phyloP scores from a whole-genome alignment of 2,113 vertebrate genomes.

The Grantiella picta region DNA sequence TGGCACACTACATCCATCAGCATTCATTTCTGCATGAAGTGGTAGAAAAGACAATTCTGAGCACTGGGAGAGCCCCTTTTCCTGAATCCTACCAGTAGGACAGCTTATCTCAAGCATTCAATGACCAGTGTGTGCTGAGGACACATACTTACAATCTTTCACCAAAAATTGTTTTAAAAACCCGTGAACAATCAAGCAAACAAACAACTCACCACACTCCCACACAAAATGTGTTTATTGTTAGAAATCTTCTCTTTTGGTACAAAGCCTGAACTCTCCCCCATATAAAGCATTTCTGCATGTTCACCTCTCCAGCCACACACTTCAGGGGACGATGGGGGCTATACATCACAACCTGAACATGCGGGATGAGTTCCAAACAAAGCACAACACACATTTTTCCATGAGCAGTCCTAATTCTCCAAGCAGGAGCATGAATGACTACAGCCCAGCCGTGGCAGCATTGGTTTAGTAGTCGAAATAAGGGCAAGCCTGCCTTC shows the following conservation, averaged over 20 bases:
- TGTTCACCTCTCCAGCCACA: constrained; percentile 30
- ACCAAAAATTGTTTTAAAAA: constrained; percentile 7
- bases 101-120: not conserved
- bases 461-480: not conserved
- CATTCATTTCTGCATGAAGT: not conserved
- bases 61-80: not conserved
- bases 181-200: not conserved
- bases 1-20: not conserved
- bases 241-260: constrained; percentile 24
- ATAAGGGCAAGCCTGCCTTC: not conserved
- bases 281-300: constrained; percentile 10
- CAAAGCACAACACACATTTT: constrained; percentile 36
- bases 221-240: constrained; percentile 54
- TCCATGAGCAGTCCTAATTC: constrained; percentile 10
- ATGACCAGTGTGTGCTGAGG: not conserved
- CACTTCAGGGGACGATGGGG: not conserved
- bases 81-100: not conserved
- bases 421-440: not conserved
- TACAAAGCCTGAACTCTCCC: not conserved
- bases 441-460: not conserved
- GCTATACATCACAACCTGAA: constrained; percentile 28
- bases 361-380: not conserved
- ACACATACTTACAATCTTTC: not conserved
- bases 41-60: not conserved
- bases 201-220: constrained; percentile 45